Base-by-base conservation (phyloP, 2,888 invertebrate genomes). In the Pammene aurita region DNA sequence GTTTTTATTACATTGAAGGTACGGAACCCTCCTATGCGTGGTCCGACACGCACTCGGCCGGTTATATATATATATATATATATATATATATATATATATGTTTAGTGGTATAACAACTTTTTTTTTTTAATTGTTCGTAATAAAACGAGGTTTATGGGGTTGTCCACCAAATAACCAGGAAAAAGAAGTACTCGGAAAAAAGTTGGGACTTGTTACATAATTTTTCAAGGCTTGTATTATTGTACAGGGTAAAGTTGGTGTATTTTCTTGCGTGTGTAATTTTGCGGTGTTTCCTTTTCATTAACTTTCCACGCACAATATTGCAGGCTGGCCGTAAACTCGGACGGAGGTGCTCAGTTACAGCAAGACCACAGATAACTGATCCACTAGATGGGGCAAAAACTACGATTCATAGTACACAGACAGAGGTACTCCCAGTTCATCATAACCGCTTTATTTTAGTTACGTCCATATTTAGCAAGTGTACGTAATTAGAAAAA, bases 291-390 rank as follows among this genome's bases (percentile, higher is more conserved):
- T 74, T 73, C 71, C 72, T 74, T 74, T 73, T 74, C 73, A 90
- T 90, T 89, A 89, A 88, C 86, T 85, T 85, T 82, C 84, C 82
- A 88, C 90, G 89, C 87, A 87, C 89, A 88, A 89, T 90, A 89
- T 89, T 89, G 87, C 82, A 80, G 81, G 80, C 76, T 76, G 80
- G 77, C 86, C 89, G 84, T 90, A 90, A 90, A 90, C 83, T 84
- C 79, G 80, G 80, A 78, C 82, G 75, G 78, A 84, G 83, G 84
- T 83, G 82, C 80, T 81, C 79, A 78, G 78, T 79, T 76, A 73
- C 80, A 69, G 75, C 74, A 74, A 78, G 78, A 80, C 80, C 52
- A 52, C 6, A 26, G 52, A 52, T 13, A 11, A 5, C 13, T 26
- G 16, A 52, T 10, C 5, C 52, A 26, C 11, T 13, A 52, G 52